A percentile compares a stretch with the other conserved stretches of the same genome.
Conservation (phyloP, 1,140 invertebrate genomes). For the Grapholita molesta region DNA sequence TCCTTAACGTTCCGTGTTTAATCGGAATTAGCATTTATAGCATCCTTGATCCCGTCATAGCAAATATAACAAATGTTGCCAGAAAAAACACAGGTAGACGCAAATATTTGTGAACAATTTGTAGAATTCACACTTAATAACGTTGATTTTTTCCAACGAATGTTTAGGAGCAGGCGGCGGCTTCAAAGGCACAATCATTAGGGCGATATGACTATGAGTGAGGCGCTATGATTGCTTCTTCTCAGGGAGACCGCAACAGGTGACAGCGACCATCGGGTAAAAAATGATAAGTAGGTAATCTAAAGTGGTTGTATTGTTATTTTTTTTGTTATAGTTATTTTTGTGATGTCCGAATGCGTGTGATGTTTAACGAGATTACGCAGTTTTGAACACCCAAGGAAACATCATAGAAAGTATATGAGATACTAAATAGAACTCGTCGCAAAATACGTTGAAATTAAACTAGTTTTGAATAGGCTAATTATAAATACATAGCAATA, state of each 20-base stretch:
- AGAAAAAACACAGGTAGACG: slow-evolving; percentile 73
- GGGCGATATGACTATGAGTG: slow-evolving; percentile 27
- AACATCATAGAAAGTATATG: not conserved
- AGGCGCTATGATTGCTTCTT: slow-evolving; percentile 56
- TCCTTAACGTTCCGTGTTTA: slow-evolving; percentile 50
- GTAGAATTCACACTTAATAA: slow-evolving; percentile 77
- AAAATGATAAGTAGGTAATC: slow-evolving; percentile 18
- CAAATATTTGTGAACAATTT: slow-evolving; percentile 78
- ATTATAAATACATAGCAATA: too few species aligned
- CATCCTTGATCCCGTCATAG: slow-evolving; percentile 62
- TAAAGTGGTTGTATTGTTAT: slow-evolving; percentile 10
- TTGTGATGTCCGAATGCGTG: not conserved
- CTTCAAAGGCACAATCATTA: slow-evolving; percentile 65
- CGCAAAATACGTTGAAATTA: too few species aligned
- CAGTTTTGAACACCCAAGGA: not conserved
- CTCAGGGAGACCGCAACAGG: slow-evolving; percentile 45
- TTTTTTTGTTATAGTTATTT: slow-evolving; percentile 8
- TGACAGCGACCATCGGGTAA: slow-evolving; percentile 26
- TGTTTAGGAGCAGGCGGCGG: slow-evolving; percentile 42
- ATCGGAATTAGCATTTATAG: slow-evolving; percentile 53
- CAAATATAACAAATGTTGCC: slow-evolving; percentile 58
- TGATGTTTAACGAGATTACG: not conserved
- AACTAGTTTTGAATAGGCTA: too few species aligned
- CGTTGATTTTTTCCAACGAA: slow-evolving; percentile 42
- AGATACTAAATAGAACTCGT: too few species aligned